Conservation (phyloP, 64 coral and sea anemone genomes). For the Actinia equina region DNA sequence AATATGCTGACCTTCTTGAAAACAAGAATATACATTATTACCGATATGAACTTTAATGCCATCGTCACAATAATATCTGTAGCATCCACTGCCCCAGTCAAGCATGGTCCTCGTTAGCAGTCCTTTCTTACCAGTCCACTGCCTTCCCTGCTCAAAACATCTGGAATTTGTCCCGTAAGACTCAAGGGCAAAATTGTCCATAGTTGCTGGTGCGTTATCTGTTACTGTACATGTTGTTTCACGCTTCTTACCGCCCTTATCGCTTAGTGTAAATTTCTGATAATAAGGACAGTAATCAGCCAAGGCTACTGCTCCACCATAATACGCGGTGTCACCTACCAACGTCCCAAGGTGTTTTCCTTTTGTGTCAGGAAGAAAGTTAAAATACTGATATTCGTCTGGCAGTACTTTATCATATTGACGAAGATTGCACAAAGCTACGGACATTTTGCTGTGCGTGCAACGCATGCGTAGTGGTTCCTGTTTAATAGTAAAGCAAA, state of each 20-base stretch:
- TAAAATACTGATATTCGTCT: slow-evolving; percentile 85
- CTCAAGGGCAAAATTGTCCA: slow-evolving; percentile 85
- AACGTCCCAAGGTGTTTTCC: not conserved
- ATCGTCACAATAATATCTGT: slow-evolving; percentile 72
- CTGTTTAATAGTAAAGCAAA: slow-evolving; percentile 75
- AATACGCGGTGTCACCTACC: slow-evolving; percentile 60
- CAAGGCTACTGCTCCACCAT: slow-evolving; percentile 81
- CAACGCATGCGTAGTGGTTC: slow-evolving; percentile 79
- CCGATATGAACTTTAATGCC: slow-evolving; percentile 62
- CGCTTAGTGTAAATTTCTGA: slow-evolving; percentile 89
- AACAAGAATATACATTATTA: slow-evolving; percentile 60
- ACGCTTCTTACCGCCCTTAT: slow-evolving; percentile 61
- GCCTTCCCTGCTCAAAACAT: slow-evolving; percentile 69
- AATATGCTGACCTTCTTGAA: slow-evolving; percentile 70
- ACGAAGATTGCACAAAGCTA: slow-evolving; percentile 81
- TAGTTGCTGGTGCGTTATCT: slow-evolving; percentile 52
- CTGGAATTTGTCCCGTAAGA: slow-evolving; percentile 44
- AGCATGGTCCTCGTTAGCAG: slow-evolving; percentile 89
- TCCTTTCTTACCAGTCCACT: slow-evolving; percentile 76
- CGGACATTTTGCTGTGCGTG: slow-evolving; percentile 85
- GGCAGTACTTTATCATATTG: slow-evolving; percentile 52
- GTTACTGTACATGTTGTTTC: slow-evolving; percentile 81
- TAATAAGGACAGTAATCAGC: slow-evolving; percentile 91
- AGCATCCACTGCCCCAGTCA: slow-evolving; percentile 98
- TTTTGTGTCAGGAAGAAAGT: slow-evolving; percentile 55